Evolutionary conservation across 2,888 invertebrate species (phyloP).

Genomic region (Prosopocoilus inquinatus): DNA sequence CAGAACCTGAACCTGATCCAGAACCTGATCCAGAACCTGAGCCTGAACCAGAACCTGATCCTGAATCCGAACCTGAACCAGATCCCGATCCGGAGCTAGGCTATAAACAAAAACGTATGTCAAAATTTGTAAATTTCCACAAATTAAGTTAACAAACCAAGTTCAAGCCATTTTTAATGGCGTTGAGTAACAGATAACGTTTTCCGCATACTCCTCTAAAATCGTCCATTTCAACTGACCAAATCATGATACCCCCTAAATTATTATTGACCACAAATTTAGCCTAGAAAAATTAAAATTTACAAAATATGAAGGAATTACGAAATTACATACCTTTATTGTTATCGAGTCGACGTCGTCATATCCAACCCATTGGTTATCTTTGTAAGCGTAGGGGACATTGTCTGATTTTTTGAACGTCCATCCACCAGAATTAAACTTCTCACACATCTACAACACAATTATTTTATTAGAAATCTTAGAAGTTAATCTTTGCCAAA

Average conservation of each 20-base stretch:
- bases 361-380: not conserved
- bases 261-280: conserved; percentile 23
- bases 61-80: too few species aligned
- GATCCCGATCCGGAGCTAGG: too few species aligned
- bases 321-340: too few species aligned
- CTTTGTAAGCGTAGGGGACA: not conserved
- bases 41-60: too few species aligned
- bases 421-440: not conserved
- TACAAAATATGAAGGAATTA: too few species aligned
- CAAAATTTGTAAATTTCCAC: too few species aligned
- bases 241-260: conserved; percentile 68
- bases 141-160: not conserved
- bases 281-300: too few species aligned
- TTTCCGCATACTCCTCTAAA: conserved; percentile 62
- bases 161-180: conserved; percentile 54
- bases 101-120: too few species aligned
- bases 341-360: too few species aligned
- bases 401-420: not conserved
- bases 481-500: not conserved
- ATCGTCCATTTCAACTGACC: conserved; percentile 81
- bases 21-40: too few species aligned
- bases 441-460: not conserved
- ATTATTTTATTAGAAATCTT: too few species aligned
- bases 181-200: conserved; percentile 60
- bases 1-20: not conserved